Conservation (phyloP, 92 coral and sea anemone species). For the Zoanthus sociatus region DNA sequence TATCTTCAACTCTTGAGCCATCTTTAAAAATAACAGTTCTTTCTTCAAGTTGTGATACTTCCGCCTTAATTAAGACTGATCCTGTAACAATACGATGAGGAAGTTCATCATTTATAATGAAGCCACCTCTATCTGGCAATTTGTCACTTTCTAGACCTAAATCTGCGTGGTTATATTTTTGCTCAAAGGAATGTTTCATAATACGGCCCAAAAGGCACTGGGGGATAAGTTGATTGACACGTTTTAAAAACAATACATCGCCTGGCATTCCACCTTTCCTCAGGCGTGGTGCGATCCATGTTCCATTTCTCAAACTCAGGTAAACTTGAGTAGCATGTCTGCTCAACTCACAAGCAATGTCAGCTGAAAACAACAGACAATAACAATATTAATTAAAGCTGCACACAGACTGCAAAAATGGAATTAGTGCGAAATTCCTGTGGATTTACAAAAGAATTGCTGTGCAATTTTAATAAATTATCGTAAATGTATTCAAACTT, state of each 20-base stretch:
- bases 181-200: slow-evolving; percentile 27
- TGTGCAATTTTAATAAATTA: too few relatives aligned
- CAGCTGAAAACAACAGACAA: slow-evolving; percentile 58
- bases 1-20: slow-evolving; percentile 70
- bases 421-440: too few relatives aligned
- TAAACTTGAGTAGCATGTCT: slow-evolving; percentile 89
- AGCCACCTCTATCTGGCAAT: slow-evolving; percentile 16
- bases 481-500: too few relatives aligned
- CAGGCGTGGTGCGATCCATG: slow-evolving; percentile 73
- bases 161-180: slow-evolving; percentile 48
- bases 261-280: slow-evolving; percentile 67
- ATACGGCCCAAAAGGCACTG: slow-evolving; percentile 30
- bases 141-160: slow-evolving; percentile 75
- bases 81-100: slow-evolving; percentile 91
- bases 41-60: slow-evolving; percentile 62
- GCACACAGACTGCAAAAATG: too few relatives aligned
- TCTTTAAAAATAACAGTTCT: slow-evolving; percentile 72
- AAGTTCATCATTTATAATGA: slow-evolving; percentile 82
- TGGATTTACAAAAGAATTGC: too few relatives aligned
- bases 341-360: slow-evolving; percentile 92
- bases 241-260: slow-evolving; percentile 51
- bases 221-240: slow-evolving; percentile 58
- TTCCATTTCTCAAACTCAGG: slow-evolving; percentile 79
- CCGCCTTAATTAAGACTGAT: slow-evolving; percentile 67
- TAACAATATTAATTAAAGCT: neutral